These are phyloP conservation scores for Apus apus DNA, from an alignment of 2,113 vertebrate genomes.

Conservation along the genomic window DNA sequence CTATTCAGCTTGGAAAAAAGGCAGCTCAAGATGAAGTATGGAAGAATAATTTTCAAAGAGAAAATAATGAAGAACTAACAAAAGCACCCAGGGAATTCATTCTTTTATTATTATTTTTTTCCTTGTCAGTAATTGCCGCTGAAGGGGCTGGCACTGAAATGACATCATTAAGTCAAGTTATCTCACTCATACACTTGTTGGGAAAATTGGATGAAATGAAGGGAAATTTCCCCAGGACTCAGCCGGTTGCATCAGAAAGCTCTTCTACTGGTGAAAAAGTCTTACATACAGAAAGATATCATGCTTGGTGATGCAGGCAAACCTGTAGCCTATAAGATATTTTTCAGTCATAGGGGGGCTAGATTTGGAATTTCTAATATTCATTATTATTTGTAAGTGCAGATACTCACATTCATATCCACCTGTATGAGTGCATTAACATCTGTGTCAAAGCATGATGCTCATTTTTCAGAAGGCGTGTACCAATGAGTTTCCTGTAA, in stretches of 20 bases:
- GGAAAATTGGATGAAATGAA: constrained; percentile 42
- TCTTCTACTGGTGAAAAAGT: background rate
- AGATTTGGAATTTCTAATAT: background rate
- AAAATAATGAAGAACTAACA: constrained; percentile 66
- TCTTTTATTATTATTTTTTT: background rate
- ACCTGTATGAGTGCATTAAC: background rate
- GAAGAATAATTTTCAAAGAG: constrained; percentile 60
- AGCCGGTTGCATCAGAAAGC: background rate
- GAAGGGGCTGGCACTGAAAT: constrained; percentile 46
- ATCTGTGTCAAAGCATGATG: background rate
- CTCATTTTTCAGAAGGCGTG: background rate
- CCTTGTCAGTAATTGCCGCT: constrained; percentile 28
- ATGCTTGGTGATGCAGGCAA: background rate
- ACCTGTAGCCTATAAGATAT: background rate
- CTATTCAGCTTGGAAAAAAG: constrained; percentile 51
- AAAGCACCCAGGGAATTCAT: constrained; percentile 39
- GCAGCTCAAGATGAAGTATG: constrained; percentile 23
- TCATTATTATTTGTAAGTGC: background rate
- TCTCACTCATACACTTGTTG: constrained; percentile 23
- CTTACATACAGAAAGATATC: background rate
- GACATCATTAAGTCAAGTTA: constrained; percentile 54
- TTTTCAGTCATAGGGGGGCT: background rate
- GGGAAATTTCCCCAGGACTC: constrained; percentile 23
- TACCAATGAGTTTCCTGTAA: background rate
- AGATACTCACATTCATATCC: background rate